Conservation (phyloP, 2,888 invertebrate species). For the Pediacus dermestoides region DNA sequence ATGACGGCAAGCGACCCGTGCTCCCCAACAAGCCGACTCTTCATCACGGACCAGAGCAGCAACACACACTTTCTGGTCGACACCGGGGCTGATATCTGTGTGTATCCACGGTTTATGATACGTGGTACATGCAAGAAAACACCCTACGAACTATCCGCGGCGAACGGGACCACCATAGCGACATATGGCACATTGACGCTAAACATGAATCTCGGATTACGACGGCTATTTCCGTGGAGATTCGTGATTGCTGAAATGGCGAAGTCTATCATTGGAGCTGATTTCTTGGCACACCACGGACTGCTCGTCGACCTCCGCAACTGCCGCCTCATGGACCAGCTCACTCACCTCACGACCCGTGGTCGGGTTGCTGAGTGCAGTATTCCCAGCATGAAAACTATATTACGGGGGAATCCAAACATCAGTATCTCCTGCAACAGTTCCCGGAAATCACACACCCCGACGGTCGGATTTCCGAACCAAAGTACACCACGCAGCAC, state of each 20-base stretch:
- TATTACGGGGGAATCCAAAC: conserved; percentile 12
- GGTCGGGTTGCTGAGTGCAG: not conserved
- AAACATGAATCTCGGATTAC: conserved; percentile 1
- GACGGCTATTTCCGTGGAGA: not conserved
- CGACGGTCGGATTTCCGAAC: not conserved
- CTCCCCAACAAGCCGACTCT: not conserved
- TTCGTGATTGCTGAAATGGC: not conserved
- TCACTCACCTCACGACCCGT: not conserved
- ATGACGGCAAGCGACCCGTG: not conserved
- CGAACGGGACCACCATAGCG: not conserved
- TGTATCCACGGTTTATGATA: not conserved
- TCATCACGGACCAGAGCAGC: not conserved
- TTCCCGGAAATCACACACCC: conserved; percentile 18
- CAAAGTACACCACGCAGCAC: conserved; percentile 27
- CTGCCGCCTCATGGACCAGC: not conserved
- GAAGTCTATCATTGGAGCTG: too few species aligned
- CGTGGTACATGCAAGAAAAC: not conserved
- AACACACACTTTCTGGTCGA: conserved; percentile 2
- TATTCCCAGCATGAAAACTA: conserved; percentile 5
- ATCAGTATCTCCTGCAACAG: conserved; percentile 14
- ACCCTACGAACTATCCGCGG: not conserved
- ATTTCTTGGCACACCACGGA: not conserved
- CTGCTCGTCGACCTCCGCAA: conserved; percentile 1
- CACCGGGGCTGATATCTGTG: conserved; percentile 2
- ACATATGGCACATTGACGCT: not conserved